Percentiles rank a stretch among this genome's conserved stretches.
phyloP scores from a whole-genome alignment of 2,888 invertebrate species.

The Slavum lentiscoides region DNA sequence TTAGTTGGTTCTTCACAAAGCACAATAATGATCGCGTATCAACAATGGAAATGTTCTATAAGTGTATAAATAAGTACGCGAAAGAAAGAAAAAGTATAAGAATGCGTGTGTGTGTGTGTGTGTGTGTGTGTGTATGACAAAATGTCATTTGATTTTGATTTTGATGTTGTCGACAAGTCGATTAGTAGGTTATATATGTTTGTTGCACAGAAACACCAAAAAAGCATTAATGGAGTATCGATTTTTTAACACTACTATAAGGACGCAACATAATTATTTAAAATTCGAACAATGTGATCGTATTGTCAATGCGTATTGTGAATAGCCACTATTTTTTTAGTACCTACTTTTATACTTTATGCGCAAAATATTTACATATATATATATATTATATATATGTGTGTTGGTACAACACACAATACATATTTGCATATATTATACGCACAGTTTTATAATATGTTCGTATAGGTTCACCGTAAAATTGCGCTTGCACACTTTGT shows the following conservation, averaged over 20 bases:
- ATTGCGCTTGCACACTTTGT: no score
- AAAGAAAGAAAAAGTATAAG: background rate
- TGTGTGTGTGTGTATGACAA: background rate
- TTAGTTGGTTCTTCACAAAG: conserved; percentile 18
- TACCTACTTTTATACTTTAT: no score
- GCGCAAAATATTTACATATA: background rate
- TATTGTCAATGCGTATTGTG: no score
- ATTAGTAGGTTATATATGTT: background rate
- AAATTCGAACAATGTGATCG: no score
- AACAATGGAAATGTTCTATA: background rate
- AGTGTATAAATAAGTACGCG: background rate
- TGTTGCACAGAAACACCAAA: conserved; percentile 14
- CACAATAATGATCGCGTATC: background rate
- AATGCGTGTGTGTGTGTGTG: background rate
- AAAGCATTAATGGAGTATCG: conserved; percentile 10
- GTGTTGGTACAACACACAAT: no score
- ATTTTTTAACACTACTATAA: conserved; percentile 1
- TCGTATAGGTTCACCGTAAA: no score
- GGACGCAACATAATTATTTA: no score
- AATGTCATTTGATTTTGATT: conserved; percentile 7
- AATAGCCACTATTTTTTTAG: no score
- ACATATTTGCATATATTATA: no score
- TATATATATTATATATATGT: no score
- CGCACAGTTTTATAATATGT: no score
- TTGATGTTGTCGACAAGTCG: conserved; percentile 13